These are phyloP conservation scores for Zoroaster sp. DNA, from an alignment of 53 echinoderm and acorn worm genomes.

Conservation along the genomic window DNA sequence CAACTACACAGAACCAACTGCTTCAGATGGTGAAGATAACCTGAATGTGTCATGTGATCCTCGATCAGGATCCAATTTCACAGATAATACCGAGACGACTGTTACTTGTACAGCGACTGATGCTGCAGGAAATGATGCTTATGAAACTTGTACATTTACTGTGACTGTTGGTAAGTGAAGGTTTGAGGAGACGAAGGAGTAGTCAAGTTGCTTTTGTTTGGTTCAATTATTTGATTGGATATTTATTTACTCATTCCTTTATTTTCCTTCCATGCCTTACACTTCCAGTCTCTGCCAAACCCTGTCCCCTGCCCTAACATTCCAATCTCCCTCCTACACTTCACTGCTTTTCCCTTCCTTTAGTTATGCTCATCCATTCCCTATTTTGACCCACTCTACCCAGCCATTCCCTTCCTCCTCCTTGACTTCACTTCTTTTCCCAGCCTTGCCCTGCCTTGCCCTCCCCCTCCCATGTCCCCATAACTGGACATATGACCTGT, in stretches of 20 bases:
- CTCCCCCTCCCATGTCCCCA: too few relatives aligned
- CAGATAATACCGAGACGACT: not conserved
- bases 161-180: slow-evolving; percentile 9
- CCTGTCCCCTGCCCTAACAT: too few relatives aligned
- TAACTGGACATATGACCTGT: not conserved
- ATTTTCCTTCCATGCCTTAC: too few relatives aligned
- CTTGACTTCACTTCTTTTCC: too few relatives aligned
- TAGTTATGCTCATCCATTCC: too few relatives aligned
- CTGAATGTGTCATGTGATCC: not conserved
- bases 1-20: not conserved
- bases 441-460: too few relatives aligned
- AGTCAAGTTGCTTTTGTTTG: not conserved
- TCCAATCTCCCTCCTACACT: too few relatives aligned
- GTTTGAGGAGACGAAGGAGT: not conserved
- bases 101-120: not conserved
- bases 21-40: not conserved
- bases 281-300: too few relatives aligned
- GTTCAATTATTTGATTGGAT: not conserved
- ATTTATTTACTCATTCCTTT: not conserved
- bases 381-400: too few relatives aligned
- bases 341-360: too few relatives aligned
- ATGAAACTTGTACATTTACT: not conserved
- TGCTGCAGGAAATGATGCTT: not conserved
- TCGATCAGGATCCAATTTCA: not conserved
- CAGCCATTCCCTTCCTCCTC: too few relatives aligned